These are phyloP conservation scores for Leptinotarsa peninsularis DNA, from an alignment of 2,888 invertebrate species.

Conservation along the genomic window DNA sequence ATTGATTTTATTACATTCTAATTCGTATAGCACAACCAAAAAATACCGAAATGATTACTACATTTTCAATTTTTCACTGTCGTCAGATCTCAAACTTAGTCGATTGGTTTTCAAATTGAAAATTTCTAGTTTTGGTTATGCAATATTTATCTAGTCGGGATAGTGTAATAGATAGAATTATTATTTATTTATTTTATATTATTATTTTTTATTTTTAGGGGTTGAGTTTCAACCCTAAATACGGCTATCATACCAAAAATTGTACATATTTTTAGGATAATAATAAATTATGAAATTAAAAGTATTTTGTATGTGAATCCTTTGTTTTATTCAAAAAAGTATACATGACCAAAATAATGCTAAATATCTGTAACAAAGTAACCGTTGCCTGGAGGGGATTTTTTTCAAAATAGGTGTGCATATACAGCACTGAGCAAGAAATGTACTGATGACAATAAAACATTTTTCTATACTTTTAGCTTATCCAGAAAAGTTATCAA, in stretches of 20 bases:
- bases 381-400: too few species aligned
- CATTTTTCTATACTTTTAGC: too few species aligned
- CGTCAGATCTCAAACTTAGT: neutral
- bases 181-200: constrained; percentile 39
- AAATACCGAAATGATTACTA: neutral
- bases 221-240: constrained; percentile 35
- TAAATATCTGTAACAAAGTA: too few species aligned
- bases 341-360: too few species aligned
- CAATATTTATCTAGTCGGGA: constrained; percentile 39
- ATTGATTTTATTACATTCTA: too few species aligned
- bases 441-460: too few species aligned
- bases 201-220: constrained; percentile 36
- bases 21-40: too few species aligned
- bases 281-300: constrained; percentile 23
- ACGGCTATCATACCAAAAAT: constrained; percentile 51
- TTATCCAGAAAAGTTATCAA: too few species aligned
- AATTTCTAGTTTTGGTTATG: constrained; percentile 19
- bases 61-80: neutral
- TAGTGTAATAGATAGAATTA: constrained; percentile 36
- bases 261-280: constrained; percentile 27
- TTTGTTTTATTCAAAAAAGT: neutral
- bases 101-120: neutral
- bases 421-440: too few species aligned
- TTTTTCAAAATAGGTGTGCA: too few species aligned
- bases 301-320: constrained; percentile 5